Conservation (phyloP, 2,797 vertebrate species). For the Megalops cyprinoides region DNA sequence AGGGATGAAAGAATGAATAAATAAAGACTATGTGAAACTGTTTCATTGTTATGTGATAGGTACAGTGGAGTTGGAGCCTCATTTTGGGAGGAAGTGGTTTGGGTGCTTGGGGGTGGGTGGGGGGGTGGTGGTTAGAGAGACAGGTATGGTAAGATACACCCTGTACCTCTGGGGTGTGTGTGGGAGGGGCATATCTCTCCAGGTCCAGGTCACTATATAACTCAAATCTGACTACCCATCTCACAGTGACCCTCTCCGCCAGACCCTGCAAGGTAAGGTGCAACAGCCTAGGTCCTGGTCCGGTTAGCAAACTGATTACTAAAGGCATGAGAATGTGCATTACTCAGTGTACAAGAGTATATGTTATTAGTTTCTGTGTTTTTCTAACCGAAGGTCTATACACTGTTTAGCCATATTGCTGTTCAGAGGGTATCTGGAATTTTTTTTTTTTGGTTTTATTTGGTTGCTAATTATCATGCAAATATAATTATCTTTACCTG, state of each 20-base stretch:
- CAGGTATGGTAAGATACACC: not conserved
- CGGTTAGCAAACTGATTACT: too few species aligned
- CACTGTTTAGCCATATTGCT: too few species aligned
- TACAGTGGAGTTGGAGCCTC: not conserved
- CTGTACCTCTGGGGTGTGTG: not conserved
- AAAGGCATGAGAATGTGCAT: too few species aligned
- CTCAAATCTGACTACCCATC: not conserved
- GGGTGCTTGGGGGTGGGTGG: too few species aligned
- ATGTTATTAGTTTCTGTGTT: not conserved
- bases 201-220: conserved; percentile 21
- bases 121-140: not conserved
- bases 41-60: too few species aligned
- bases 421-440: too few species aligned
- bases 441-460: not conserved
- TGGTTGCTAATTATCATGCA: not conserved
- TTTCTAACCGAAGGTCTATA: not conserved
- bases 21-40: too few species aligned
- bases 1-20: too few species aligned
- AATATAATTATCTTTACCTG: too few species aligned
- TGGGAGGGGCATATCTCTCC: not conserved
- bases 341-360: not conserved
- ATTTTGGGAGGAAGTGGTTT: not conserved
- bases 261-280: conserved; percentile 19
- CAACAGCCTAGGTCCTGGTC: not conserved
- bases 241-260: not conserved